Base-by-base conservation (phyloP, 2,797 vertebrate species). In the Xyrichtys novacula region DNA sequence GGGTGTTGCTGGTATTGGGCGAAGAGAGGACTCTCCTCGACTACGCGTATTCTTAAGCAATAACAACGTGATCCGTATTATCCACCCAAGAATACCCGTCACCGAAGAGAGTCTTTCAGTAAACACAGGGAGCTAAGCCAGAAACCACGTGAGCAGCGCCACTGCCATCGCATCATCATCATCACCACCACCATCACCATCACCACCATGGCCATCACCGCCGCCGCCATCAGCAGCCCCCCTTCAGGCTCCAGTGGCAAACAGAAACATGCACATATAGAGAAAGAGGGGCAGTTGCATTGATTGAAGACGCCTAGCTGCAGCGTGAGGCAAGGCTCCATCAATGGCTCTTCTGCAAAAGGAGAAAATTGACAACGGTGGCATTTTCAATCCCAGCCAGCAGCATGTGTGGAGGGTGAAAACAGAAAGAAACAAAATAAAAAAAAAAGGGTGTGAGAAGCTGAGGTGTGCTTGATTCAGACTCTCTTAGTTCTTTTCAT, bases 31-130 rank as follows among this genome's bases (percentile, higher is more conserved):
- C 97, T 97, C 97, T 98, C 97, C 97, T 98, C 97, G 95, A 98
- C 97, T 99, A 99, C 98, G 97, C 97, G 97, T 98, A 98, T 98
- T 99, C 97, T 98, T 98, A 99, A 99, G 97, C 97, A 99, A 98
- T 98, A 99, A 98, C 97, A 99, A 98, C 97, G 97, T 97, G 96
- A 99, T 98, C 97, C 96, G 97, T 98, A 99, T 98, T 98, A 99
- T 99, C 97, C 97, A 99, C 97, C 97, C 97, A 99, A 99, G 97
- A 99, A 99, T 99, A 99, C 97, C 97, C 97, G 97, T 99, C 96
- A 98, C 96, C 97, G 97, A 98, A 98, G 96, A 98, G 97, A 98
- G 97, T 95, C 96, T 91, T 85, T 94, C 93, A 81, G 89, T 73
- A 71, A 87, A 81, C 84, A 81, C 58, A 56, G 80, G 83, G 83